Evolutionary conservation across 1,140 invertebrate species (phyloP), one percentile per base, ranked within the genome.

Genomic region (Whitmania pigra): DNA sequence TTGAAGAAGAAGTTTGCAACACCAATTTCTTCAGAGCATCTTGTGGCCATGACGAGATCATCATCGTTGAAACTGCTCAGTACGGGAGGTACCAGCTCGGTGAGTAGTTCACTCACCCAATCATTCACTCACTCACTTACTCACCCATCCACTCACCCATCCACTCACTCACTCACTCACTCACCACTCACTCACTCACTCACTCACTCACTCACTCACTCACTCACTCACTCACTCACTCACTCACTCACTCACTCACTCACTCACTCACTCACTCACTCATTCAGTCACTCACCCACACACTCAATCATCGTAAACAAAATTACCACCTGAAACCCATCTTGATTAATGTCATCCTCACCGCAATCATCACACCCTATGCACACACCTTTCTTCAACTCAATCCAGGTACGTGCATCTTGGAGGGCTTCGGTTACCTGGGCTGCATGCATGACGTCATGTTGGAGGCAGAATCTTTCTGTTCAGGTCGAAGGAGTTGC

Each of bases 141-240:
- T 60, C 71, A 72, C 71, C 31, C 27, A 66, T 55, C 4, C 71
- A 72, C 71, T 60, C 70, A 71, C 53, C 25, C 70, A 71, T 22
- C 31, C 55, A 72, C 71, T 60, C 71, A 72, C 71, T 60, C 71
- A 72, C 71, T 60, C 53, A 72, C 71, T 60, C 71, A 72, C 71
- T 60, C 71, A 72, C n/a, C n/a, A n/a, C n/a, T n/a, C n/a, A n/a
- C n/a, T n/a, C n/a, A n/a, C n/a, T n/a, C n/a, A n/a, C n/a, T 72
- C 9, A 25, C 71, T 72, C 71, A 72, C 71, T 72, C 71, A 72
- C 71, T 72, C 71, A 71, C 57, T 71, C 29, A 66, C 53, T 36
- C 36, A 71, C 70, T 71, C 71, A 60, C 53, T 55, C 71, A 67
- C 22, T 72, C 71, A 72, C 71, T 72, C 71, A 72, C 71, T 72